Base-by-base conservation (phyloP, 2,888 invertebrate genomes). In the Gandaritis pyraliata region DNA sequence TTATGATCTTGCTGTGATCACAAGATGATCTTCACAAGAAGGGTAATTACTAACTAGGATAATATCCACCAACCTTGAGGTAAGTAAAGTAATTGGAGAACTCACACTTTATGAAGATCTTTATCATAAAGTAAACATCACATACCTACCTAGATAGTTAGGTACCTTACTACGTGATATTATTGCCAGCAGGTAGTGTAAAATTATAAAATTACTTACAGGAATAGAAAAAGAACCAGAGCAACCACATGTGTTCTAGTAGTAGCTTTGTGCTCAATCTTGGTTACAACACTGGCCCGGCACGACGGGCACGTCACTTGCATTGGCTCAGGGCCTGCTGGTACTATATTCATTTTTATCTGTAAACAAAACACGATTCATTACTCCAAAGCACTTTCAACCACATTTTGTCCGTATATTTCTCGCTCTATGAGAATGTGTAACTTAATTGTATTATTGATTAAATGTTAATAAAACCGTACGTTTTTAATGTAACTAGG, bases 171-270 rank as follows among this genome's bases (percentile, higher is more conserved):
- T 23, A 23, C 4, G 23, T 4, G 23, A 1, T 4, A 4, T 2
- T 23, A 1, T 23, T 23, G 4, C 23, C 23, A 23, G 23, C 1
- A 23, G 23, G 23, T 4, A 23, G 2, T 23, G 23, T 23, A 16
- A 6, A 13, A n/a, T 23, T 29, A 18, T 30, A 13, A 29, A 45
- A 16, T 2, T 29, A 63, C 80, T 78, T 68, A 82, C 82, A 79
- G 57, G 63, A 77, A 78, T 33, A 78, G 66, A 61, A 73, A 81
- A 3, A 94, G 74, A 0, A 93, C 41, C 2, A 93, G 66, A 0
- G 94, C 94, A 16, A 93, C 85, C 11, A 94, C 72, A 71, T 94
- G 94, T 0, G 94, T 94, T 58, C 88, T 90, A 0, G 92, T 91
- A 0, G 91, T 93, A 12, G 93, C 72, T 56, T 88, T 91, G 57